Base-by-base conservation (phyloP, 1,140 invertebrate genomes). In the Acromyrmex charruanus region DNA sequence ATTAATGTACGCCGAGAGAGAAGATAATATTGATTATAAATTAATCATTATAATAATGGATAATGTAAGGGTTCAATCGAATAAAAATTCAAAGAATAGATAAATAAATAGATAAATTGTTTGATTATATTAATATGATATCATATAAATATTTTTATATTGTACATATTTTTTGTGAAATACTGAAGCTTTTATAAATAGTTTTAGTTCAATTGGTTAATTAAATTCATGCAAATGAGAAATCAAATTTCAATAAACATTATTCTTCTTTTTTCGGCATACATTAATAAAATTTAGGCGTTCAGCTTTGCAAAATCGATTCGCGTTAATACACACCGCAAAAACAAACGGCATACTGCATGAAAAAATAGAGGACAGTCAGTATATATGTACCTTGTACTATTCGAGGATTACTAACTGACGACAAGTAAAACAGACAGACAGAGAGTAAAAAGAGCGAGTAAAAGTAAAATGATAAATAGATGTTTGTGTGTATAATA, bases 371-470 rank as follows among this genome's bases (percentile, higher is more conserved):
- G 39, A 44, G 39, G n/a, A 61, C n/a, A 85, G 82, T 90, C 82
- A 84, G 87, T 85, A 61, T 77, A 82, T 85, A 61, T 77, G 55
- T 59, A 90, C 49, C 82, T 90, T 88, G 89, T 77, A 75, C 61
- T 86, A 80, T 91, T 92, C 85, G 85, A 91, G 85, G 88, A 86
- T 91, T 91, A 87, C 71, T 77, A 86, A 92, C 77, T 91, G 84
- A 89, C 69, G 75, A 31, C 61, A 87, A 88, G 82, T 72, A 91
- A 90, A 75, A 74, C 53, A 85, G 74, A 91, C 53, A 68, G 65
- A 90, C 72, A 88, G 44, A 87, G 69, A 81, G 12, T 58, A 87
- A 77, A 39, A 58, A 63, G 72, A 89, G 44, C 44, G 21, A 90
- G 55, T 69, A 69, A 80, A 77, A 68, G 58, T 31, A 65, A 89